Percentiles rank a stretch among this genome's conserved stretches.
These are phyloP conservation scores for Seladonia tumulorum DNA, from an alignment of 2,888 invertebrate genomes.

Conservation along the genomic window DNA sequence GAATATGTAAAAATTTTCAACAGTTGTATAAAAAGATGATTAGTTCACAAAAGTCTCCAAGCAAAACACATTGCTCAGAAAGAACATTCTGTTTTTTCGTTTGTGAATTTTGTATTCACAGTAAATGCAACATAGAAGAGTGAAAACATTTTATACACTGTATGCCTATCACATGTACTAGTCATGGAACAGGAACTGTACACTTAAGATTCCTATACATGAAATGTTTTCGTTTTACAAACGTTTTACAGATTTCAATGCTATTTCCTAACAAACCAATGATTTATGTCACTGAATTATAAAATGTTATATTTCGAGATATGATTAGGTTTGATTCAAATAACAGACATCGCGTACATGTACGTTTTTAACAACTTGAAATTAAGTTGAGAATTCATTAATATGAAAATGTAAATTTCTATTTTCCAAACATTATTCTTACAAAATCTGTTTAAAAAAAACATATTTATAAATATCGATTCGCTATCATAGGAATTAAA, in stretches of 20 bases:
- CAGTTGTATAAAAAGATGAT: slow-evolving; percentile 49
- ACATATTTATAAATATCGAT: background rate
- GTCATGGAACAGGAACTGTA: slow-evolving; percentile 19
- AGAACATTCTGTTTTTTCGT: slow-evolving; percentile 19
- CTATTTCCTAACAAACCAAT: background rate
- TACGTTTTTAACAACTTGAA: background rate
- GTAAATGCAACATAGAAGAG: slow-evolving; percentile 50
- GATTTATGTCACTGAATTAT: slow-evolving; percentile 15
- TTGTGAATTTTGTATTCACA: slow-evolving; percentile 23
- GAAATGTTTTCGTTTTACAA: slow-evolving; percentile 14
- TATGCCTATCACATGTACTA: slow-evolving; percentile 20
- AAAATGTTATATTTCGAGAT: slow-evolving; percentile 39
- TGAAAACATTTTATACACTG: slow-evolving; percentile 26
- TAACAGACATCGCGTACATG: background rate
- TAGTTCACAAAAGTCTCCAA: slow-evolving; percentile 34
- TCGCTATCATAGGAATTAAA: slow-evolving; percentile 9
- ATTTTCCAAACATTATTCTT: background rate
- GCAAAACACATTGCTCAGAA: slow-evolving; percentile 27
- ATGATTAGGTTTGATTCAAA: slow-evolving; percentile 18
- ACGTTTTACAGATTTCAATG: slow-evolving; percentile 27
- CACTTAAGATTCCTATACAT: background rate
- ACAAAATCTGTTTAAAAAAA: background rate
- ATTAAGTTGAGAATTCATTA: background rate
- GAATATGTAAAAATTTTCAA: slow-evolving; percentile 54
- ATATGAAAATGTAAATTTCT: background rate